Evolutionary conservation across 2,113 vertebrate genomes (phyloP), one percentile per base, ranked within the genome.

Genomic region (Grammomys surdaster): DNA sequence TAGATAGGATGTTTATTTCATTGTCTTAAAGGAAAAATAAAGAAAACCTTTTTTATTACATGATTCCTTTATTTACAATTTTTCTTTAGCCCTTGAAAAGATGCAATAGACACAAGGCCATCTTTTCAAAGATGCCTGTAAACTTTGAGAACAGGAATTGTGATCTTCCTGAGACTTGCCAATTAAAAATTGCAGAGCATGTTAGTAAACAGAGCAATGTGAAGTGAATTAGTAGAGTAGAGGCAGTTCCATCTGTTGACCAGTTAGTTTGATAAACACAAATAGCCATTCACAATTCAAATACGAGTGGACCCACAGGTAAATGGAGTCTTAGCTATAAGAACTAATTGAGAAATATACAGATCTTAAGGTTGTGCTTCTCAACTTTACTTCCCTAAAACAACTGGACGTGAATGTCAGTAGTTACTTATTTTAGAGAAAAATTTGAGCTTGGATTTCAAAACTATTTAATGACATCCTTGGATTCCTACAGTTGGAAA

Each of bases 161-260:
- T 96, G 81, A 77, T 92, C 78, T 96, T 91, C 54, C n/a, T 51
- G 87, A 97, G 94, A 97, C 97, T 97, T 93, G 95, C 69, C 95
- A 95, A 87, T 97, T 95, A n/a, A 96, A 91, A 96, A 56, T 86
- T 60, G 26, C 4, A 67, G 28, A 73, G 12, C 28, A 51, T 43
- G 70, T 87, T 70, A 78, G 16, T 87, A 88, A n/a, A 77, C 54
- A 54, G 40, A 43, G 76, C 56, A 54, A 12, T 92, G 31, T 56
- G 13, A 94, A 22, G 14, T 70, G 43, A 5, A 24, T 86, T 65
- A 90, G 54, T 65, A 33, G 24, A 84, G 19, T 33, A 72, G 3
- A 46, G 60, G 28, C 46, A 56, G 91, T 89, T 69, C 43, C 12
- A 77, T 24, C 82, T 6, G 40, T 78, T 69, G 33, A 33, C 78